Conservation (phyloP, 2,888 invertebrate species). For the Sarcophaga subvicina region DNA sequence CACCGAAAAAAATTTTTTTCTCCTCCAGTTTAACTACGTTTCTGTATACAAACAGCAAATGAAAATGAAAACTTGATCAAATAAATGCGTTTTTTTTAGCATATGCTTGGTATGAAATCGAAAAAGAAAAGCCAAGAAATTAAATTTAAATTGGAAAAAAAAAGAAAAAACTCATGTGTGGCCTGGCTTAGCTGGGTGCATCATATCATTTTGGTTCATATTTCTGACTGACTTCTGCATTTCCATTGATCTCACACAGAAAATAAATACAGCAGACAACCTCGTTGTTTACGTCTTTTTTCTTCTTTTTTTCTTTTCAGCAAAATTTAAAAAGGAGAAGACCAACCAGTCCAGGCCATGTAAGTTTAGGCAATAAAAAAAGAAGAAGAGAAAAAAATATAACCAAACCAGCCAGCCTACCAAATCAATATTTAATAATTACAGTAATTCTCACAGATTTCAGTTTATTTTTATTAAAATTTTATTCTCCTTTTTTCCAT, state of each 20-base stretch:
- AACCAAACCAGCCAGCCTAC: conserved; percentile 27
- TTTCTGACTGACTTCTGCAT: conserved; percentile 56
- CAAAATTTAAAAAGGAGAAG: neutral
- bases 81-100: conserved; percentile 21
- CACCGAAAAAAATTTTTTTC: neutral
- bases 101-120: conserved; percentile 17
- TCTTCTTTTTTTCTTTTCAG: neutral
- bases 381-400: neutral
- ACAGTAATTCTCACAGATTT: conserved; percentile 66
- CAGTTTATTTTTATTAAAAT: neutral
- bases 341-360: conserved; percentile 10
- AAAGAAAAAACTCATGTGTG: conserved; percentile 49
- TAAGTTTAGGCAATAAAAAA: neutral
- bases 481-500: neutral
- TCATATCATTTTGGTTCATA: conserved; percentile 64
- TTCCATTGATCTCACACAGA: conserved; percentile 20
- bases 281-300: neutral
- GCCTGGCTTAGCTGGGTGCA: conserved; percentile 49
- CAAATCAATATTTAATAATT: conserved; percentile 67
- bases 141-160: conserved; percentile 1
- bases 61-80: conserved; percentile 47
- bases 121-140: neutral
- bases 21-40: conserved; percentile 26
- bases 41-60: conserved; percentile 29
- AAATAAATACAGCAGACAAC: neutral